Percentiles rank a stretch among this genome's conserved stretches.
phyloP scores from a whole-genome alignment of 2,113 vertebrate species.

The Diadophis punctatus region DNA sequence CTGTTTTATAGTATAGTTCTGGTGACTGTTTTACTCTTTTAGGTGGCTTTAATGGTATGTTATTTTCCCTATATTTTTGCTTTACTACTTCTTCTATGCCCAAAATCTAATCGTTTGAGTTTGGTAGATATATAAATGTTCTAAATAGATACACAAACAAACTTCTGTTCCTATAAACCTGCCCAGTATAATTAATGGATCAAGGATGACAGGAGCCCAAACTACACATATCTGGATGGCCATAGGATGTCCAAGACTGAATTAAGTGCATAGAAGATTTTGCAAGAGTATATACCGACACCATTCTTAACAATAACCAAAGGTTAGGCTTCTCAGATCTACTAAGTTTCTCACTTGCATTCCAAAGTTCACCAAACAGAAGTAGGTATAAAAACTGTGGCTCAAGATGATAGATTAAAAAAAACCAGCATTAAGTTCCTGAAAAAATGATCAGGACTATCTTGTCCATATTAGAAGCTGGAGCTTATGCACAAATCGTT shows the following conservation, averaged over 20 bases:
- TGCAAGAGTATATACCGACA: neutral
- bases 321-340: neutral
- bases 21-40: neutral
- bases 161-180: neutral
- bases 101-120: neutral
- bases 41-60: neutral
- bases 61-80: neutral
- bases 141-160: neutral
- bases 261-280: neutral
- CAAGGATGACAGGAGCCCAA: neutral
- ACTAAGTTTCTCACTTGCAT: too few relatives aligned
- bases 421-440: neutral
- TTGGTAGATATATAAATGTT: neutral
- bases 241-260: neutral
- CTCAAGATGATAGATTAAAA: neutral
- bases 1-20: neutral
- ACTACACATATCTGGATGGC: neutral
- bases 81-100: neutral
- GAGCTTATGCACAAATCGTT: neutral
- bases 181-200: neutral
- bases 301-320: neutral
- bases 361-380: neutral
- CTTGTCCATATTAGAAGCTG: too few relatives aligned
- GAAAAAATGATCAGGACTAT: neutral
- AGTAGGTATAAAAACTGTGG: neutral